These are phyloP conservation scores for Rugalucina vietnamica DNA, from an alignment of 2,888 invertebrate species.

Conservation along the genomic window DNA sequence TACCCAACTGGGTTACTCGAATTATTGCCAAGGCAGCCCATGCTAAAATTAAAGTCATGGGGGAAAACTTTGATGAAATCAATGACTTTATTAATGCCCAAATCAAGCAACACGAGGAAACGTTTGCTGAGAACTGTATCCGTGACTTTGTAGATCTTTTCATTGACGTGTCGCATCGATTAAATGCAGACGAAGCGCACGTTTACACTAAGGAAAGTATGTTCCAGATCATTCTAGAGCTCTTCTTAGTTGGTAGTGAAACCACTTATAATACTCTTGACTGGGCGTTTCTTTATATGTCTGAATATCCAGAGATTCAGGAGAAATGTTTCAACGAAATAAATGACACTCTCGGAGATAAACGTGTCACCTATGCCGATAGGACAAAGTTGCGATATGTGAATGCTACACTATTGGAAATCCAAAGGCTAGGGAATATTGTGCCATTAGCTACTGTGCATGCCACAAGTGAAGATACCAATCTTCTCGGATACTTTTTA, in stretches of 20 bases:
- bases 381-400: conserved; percentile 58
- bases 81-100: not conserved
- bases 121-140: not conserved
- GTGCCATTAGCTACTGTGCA: conserved; percentile 55
- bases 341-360: conserved; percentile 10
- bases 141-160: not conserved
- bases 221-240: not conserved
- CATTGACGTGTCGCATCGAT: not conserved
- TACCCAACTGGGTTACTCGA: not conserved
- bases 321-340: not conserved
- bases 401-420: conserved; percentile 61
- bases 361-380: conserved; percentile 43
- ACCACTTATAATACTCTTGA: not conserved
- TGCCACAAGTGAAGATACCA: conserved; percentile 47
- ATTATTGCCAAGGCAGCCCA: not conserved
- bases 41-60: not conserved
- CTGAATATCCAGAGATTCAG: not conserved
- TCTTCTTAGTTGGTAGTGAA: not conserved
- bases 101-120: not conserved
- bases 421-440: conserved; percentile 58
- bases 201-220: not conserved
- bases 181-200: not conserved
- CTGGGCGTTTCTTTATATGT: not conserved
- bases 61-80: not conserved
- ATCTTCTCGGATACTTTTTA: conserved; percentile 49